Percentiles rank a stretch among this genome's conserved stretches.
These are phyloP conservation scores for Hermetia illucens DNA, from an alignment of 1,140 invertebrate genomes.

Conservation along the genomic window DNA sequence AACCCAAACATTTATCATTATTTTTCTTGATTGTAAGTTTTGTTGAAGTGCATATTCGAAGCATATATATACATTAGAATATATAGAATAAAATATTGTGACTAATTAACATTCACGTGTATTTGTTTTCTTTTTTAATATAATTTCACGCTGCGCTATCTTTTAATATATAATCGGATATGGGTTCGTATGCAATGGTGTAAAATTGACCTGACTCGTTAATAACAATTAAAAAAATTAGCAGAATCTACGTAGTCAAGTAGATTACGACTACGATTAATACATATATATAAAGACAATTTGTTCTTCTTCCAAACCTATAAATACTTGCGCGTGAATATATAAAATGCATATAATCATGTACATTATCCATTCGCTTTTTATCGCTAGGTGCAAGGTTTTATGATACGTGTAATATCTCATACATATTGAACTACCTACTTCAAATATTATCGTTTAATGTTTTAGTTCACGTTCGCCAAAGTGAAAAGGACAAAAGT, in stretches of 20 bases:
- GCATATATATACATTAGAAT: background rate
- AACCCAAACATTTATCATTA: background rate
- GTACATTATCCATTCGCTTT: too few species aligned
- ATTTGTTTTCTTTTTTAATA: constrained; percentile 2
- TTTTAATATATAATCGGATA: background rate
- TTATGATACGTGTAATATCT: background rate
- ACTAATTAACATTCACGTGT: background rate
- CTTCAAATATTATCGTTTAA: background rate
- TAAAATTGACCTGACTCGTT: constrained; percentile 1
- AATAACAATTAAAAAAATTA: background rate
- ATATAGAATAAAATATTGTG: background rate
- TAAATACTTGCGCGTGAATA: background rate
- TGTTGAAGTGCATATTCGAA: background rate
- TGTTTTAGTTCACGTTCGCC: too few species aligned
- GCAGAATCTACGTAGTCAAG: constrained; percentile 4
- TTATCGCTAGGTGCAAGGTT: background rate
- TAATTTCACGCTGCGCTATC: constrained; percentile 1
- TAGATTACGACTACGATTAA: constrained; percentile 6
- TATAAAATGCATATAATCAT: too few species aligned
- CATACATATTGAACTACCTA: background rate
- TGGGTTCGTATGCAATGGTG: too few species aligned
- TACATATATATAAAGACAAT: background rate
- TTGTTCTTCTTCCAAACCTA: background rate
- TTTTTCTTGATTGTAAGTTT: background rate
- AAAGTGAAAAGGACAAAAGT: too few species aligned